Percentiles rank a stretch among this genome's conserved stretches.
Evolutionary conservation across 2,888 invertebrate genomes (phyloP).

Genomic region (Oasisia sp.): DNA sequence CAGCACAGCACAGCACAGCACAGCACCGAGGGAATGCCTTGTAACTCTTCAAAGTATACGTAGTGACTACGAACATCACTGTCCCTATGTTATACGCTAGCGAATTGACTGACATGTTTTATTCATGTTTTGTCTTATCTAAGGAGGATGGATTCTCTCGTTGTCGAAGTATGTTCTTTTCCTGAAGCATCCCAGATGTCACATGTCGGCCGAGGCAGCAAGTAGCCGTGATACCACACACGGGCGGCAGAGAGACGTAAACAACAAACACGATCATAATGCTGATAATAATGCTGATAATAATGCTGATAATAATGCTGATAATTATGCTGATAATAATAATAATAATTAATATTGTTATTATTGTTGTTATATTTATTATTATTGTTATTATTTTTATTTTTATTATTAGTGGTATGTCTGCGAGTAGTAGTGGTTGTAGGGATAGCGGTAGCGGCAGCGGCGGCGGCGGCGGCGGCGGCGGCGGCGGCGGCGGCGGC

Average conservation of each 20-base stretch:
- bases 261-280: background rate
- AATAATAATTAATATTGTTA: too few relatives aligned
- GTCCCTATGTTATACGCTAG: background rate
- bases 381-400: too few relatives aligned
- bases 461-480: too few relatives aligned
- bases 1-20: too few relatives aligned
- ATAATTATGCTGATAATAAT: too few relatives aligned
- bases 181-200: background rate
- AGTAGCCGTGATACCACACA: background rate
- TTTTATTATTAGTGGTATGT: too few relatives aligned
- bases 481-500: too few relatives aligned
- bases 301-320: background rate
- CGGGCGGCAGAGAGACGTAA: background rate
- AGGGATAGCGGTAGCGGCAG: too few relatives aligned
- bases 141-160: background rate
- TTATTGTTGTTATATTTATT: too few relatives aligned
- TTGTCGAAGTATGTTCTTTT: background rate
- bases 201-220: background rate
- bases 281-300: too few relatives aligned
- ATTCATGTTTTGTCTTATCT: background rate
- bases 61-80: background rate
- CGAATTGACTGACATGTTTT: background rate
- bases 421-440: too few relatives aligned
- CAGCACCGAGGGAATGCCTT: too few relatives aligned
- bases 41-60: background rate